phyloP scores from a whole-genome alignment of 2,797 vertebrate genomes.

The Sebastiscus tertius region DNA sequence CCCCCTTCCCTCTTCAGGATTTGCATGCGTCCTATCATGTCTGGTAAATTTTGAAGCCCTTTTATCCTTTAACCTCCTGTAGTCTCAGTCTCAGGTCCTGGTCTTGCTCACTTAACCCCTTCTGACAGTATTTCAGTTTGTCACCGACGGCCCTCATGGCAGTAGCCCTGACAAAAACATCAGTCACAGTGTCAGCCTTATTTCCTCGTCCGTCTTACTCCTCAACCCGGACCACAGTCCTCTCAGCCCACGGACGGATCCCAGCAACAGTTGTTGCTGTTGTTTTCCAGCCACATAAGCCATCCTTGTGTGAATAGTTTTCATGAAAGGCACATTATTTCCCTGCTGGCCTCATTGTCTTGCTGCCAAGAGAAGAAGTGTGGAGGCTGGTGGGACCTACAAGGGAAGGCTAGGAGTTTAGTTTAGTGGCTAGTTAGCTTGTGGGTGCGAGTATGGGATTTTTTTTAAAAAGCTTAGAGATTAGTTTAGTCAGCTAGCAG shows the following conservation, averaged over 20 bases:
- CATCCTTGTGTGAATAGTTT: slow-evolving; percentile 37
- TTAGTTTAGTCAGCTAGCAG: slow-evolving; percentile 34
- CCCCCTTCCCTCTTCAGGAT: slow-evolving; percentile 7
- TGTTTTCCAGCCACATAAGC: slow-evolving; percentile 62
- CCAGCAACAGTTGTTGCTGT: slow-evolving; percentile 45
- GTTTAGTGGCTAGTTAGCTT: slow-evolving; percentile 1
- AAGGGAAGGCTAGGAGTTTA: slow-evolving; percentile 15
- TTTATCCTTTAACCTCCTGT: slow-evolving; percentile 29
- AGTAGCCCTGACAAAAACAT: background rate
- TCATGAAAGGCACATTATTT: slow-evolving; percentile 68
- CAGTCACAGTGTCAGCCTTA: slow-evolving; percentile 12
- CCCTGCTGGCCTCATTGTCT: slow-evolving; percentile 42
- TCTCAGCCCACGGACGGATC: slow-evolving; percentile 37
- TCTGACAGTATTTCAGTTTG: slow-evolving; percentile 6
- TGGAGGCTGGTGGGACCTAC: slow-evolving; percentile 7
- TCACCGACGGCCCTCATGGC: background rate
- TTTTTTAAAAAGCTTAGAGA: slow-evolving; percentile 23
- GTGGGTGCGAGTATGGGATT: slow-evolving; percentile 27
- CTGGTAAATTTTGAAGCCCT: slow-evolving; percentile 14
- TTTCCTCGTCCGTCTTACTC: slow-evolving; percentile 38
- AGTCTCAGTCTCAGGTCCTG: slow-evolving; percentile 18
- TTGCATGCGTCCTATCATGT: slow-evolving; percentile 22
- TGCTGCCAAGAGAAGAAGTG: slow-evolving; percentile 10
- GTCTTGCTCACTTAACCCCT: slow-evolving; percentile 15
- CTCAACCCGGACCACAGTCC: background rate